phyloP scores from a whole-genome alignment of 2,888 invertebrate species.

The Carabus problematicus region DNA sequence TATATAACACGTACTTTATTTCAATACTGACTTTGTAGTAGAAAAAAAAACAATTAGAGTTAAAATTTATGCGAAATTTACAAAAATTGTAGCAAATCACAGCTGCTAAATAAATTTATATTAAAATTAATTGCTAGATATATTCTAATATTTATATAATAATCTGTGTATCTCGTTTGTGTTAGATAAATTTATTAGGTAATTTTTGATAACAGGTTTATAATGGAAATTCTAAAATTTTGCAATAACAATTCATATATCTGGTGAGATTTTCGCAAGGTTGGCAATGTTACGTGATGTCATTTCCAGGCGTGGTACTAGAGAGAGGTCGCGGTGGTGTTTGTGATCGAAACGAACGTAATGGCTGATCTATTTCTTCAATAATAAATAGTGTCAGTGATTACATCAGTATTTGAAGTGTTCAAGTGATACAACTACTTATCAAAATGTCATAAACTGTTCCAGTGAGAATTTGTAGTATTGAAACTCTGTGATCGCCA shows the following conservation, averaged over 20 bases:
- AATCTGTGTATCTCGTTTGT: background rate
- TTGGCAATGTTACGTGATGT: conserved; percentile 49
- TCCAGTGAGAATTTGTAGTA: conserved; percentile 24
- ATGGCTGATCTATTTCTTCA: conserved; percentile 43
- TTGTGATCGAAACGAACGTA: conserved; percentile 43
- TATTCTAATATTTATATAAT: background rate
- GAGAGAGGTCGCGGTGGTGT: conserved; percentile 43
- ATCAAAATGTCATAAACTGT: conserved; percentile 28
- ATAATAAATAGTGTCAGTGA: conserved; percentile 38
- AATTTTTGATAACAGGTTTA: conserved; percentile 5
- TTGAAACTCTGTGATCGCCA: conserved; percentile 36
- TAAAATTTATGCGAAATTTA: too few species aligned
- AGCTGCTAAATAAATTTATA: too few species aligned
- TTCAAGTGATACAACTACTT: conserved; percentile 13
- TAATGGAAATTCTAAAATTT: background rate
- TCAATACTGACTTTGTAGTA: too few species aligned
- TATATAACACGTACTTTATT: too few species aligned
- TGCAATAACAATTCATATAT: background rate
- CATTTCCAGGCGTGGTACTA: conserved; percentile 55
- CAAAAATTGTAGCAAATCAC: too few species aligned
- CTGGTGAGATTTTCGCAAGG: conserved; percentile 3
- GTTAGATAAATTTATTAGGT: background rate
- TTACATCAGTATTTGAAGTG: conserved; percentile 27
- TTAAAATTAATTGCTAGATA: too few species aligned
- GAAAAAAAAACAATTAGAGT: too few species aligned